Evolutionary conservation across 2,888 invertebrate genomes (phyloP), one percentile per base, ranked within the genome.

Genomic region (Alsophila aescularia): DNA sequence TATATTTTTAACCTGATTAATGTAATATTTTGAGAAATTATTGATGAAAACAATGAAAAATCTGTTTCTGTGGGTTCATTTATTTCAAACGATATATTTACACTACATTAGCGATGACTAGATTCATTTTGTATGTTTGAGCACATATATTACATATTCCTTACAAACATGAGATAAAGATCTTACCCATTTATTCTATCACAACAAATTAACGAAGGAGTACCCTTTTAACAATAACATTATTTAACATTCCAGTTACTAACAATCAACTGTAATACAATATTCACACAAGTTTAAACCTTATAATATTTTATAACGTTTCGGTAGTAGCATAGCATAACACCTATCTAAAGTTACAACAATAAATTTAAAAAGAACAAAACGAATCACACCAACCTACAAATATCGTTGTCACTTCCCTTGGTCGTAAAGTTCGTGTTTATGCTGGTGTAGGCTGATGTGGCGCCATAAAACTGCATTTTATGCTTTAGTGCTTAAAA

Each of bases 51-150:
- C 2, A 29, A 1, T 8, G 2, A 36, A 9, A 16, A 16, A 36
- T 16, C 8, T 16, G 8, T 15, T 66, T 60, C n/a, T 56, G 50
- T 58, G 52, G 52, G 60, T 52, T 49, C 58, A 58, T 66, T 60
- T 69, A 72, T 69, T 66, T 68, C 55, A 62, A 73, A 76, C 68
- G 56, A 58, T 73, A 58, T 73, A 70, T 72, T 70, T 76, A 78
- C 69, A 75, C 61, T 68, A 63, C 64, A 69, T n/a, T 62, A 67
- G 70, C 69, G 72, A 71, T 77, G 82, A 84, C 85, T 84, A 83
- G 84, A 81, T 85, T 79, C 79, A 82, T 81, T 83, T 81, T 82
- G 52, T 59, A 80, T 73, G 72, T 72, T 73, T 79, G 76, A 81
- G 75, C 81, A 61, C 44, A 42, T 55, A 24, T 40, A 18, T 51